Evolutionary conservation across 2,113 vertebrate genomes (phyloP).

Genomic region (Silurus meridionalis): DNA sequence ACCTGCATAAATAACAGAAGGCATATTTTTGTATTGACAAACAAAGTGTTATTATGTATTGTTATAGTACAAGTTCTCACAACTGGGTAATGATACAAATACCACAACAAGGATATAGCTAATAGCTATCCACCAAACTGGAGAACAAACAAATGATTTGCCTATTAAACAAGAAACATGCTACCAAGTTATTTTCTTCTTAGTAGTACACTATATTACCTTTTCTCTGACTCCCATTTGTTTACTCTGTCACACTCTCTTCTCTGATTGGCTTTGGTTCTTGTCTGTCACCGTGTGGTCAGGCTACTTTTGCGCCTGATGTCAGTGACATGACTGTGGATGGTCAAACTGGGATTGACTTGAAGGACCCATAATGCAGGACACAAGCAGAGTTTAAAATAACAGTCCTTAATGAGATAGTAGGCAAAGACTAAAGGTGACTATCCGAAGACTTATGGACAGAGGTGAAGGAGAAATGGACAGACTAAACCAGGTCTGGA

Average conservation of each 20-base stretch:
- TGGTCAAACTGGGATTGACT: too few relatives aligned
- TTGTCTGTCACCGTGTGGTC: background rate
- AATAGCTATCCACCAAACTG: background rate
- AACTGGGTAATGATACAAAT: background rate
- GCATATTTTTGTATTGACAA: background rate
- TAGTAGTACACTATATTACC: background rate
- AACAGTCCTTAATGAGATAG: too few relatives aligned
- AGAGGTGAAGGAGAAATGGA: too few relatives aligned
- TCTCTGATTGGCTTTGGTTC: background rate
- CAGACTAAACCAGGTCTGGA: too few relatives aligned
- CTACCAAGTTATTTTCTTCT: background rate
- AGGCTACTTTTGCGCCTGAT: background rate
- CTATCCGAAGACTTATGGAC: too few relatives aligned
- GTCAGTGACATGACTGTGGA: too few relatives aligned
- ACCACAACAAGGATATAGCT: background rate
- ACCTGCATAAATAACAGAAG: background rate
- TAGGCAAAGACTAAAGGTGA: too few relatives aligned
- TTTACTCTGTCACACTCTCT: background rate
- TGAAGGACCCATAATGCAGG: too few relatives aligned
- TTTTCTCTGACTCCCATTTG: background rate
- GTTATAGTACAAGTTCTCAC: background rate
- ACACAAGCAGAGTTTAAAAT: too few relatives aligned
- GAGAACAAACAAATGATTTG: background rate
- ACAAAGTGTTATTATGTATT: background rate
- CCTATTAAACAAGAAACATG: background rate